Evolutionary conservation across 2,888 invertebrate genomes (phyloP).

Genomic region (Bruchidius siliquastri): DNA sequence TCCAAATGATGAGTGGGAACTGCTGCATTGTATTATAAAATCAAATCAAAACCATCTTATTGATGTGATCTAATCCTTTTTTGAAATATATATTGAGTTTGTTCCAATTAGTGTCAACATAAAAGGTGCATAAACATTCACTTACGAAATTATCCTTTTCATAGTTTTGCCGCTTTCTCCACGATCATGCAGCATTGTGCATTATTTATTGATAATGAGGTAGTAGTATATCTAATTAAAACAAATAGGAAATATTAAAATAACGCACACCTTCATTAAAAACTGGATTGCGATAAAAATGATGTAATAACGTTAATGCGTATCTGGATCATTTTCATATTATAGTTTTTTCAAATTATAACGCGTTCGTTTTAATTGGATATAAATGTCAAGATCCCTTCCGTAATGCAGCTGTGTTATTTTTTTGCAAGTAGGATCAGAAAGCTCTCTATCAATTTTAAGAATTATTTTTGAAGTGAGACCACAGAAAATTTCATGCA

Average conservation of each 20-base stretch:
- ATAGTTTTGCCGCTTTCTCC: neutral
- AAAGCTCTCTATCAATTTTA: no score
- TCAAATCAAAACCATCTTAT: no score
- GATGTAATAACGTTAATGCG: neutral
- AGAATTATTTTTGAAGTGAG: no score
- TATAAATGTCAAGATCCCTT: neutral
- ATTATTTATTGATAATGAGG: neutral
- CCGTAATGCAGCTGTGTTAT: no score
- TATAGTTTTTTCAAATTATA: neutral
- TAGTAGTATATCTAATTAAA: neutral
- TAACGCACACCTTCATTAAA: neutral
- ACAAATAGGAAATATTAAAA: neutral
- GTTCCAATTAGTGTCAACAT: no score
- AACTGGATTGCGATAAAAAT: neutral
- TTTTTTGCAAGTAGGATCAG: no score
- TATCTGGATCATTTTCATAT: neutral
- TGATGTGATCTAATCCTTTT: no score
- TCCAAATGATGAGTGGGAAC: no score
- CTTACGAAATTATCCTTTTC: neutral
- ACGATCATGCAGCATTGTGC: neutral
- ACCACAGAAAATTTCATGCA: no score
- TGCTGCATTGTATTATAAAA: no score
- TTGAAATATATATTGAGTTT: no score
- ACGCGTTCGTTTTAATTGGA: neutral
- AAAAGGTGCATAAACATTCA: neutral